Percentiles rank a stretch among this genome's conserved stretches.
These are phyloP conservation scores for Riparia riparia DNA, from an alignment of 2,113 vertebrate species.

Conservation along the genomic window DNA sequence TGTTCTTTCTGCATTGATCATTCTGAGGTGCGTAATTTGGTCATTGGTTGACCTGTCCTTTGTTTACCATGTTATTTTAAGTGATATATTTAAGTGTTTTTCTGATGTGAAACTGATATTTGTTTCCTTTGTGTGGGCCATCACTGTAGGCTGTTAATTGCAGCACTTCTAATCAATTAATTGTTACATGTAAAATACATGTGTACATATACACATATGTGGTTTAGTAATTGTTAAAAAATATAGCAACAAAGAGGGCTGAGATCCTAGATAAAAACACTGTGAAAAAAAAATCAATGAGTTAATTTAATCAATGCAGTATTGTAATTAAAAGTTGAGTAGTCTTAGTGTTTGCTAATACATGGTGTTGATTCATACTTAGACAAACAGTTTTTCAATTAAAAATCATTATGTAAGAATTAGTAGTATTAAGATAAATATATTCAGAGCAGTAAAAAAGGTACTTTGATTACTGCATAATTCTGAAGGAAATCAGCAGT, in stretches of 20 bases:
- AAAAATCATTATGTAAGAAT: not conserved
- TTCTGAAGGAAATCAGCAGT: not conserved
- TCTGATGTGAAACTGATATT: not conserved
- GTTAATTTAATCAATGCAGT: not conserved
- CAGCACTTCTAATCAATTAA: not conserved
- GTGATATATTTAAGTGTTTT: not conserved
- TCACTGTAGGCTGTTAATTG: not conserved
- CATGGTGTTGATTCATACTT: not conserved
- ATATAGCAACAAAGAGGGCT: not conserved
- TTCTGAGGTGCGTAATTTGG: not conserved
- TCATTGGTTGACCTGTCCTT: not conserved
- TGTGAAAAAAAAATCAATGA: not conserved
- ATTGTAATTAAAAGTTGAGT: not conserved
- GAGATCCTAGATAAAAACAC: not conserved
- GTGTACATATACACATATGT: fast-evolving
- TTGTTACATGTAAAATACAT: not conserved
- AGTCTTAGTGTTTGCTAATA: not conserved
- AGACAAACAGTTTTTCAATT: not conserved
- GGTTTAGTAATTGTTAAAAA: not conserved
- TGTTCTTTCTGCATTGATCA: not conserved
- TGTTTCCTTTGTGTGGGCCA: not conserved
- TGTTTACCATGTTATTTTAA: not conserved
- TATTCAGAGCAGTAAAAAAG: not conserved
- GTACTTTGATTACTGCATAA: not conserved
- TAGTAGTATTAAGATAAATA: not conserved